These are phyloP conservation scores for Sebastes itinus DNA, from an alignment of 2,797 vertebrate genomes.

Conservation along the genomic window DNA sequence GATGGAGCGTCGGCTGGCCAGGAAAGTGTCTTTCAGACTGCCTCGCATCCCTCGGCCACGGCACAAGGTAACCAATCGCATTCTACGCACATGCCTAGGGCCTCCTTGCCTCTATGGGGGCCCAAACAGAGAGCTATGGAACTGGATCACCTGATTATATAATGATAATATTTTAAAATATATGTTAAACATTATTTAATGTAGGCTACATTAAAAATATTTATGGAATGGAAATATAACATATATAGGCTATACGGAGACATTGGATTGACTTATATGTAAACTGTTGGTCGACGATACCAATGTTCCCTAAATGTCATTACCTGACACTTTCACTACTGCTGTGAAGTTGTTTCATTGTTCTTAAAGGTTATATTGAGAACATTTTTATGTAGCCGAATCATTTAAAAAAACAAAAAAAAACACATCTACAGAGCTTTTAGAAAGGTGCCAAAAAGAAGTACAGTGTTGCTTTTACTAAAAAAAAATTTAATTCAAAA, in stretches of 20 bases:
- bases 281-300: too few species aligned
- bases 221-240: neutral
- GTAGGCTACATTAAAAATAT: neutral
- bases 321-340: too few species aligned
- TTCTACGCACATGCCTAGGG: neutral
- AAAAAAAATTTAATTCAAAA: too few species aligned
- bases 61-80: slow-evolving; percentile 82
- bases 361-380: too few species aligned
- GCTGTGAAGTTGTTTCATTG: too few species aligned
- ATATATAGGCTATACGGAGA: neutral
- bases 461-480: too few species aligned
- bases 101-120: neutral
- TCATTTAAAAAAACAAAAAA: too few species aligned
- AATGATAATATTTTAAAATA: neutral
- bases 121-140: neutral
- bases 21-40: slow-evolving; percentile 77
- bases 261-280: too few species aligned
- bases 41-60: slow-evolving; percentile 93
- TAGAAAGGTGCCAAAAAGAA: too few species aligned
- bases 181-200: neutral
- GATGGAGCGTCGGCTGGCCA: slow-evolving; percentile 89
- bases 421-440: too few species aligned
- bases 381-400: too few species aligned
- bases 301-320: too few species aligned
- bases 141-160: neutral